Evolutionary conservation across 2,113 vertebrate genomes (phyloP).

Genomic region (Nyctibius bracteatus): DNA sequence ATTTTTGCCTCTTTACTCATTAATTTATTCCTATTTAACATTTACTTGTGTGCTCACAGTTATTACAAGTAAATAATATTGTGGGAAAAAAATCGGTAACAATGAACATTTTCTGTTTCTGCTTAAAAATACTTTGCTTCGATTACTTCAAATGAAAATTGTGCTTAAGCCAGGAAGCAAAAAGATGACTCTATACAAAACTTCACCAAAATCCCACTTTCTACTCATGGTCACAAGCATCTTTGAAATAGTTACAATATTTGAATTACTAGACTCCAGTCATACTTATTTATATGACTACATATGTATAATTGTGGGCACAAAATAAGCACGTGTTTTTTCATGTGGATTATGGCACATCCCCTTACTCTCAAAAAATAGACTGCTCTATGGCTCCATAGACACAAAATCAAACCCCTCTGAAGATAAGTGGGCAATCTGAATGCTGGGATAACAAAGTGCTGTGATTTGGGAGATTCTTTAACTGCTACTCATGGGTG

Average conservation of each 20-base stretch:
- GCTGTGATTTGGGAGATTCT: neutral
- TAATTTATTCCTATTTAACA: neutral
- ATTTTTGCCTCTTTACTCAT: neutral
- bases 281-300: neutral
- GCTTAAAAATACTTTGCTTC: neutral
- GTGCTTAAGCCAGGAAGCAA: neutral
- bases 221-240: neutral
- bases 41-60: neutral
- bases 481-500: neutral
- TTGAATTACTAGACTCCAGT: neutral
- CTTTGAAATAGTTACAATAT: neutral
- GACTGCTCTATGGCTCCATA: neutral
- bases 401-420: neutral
- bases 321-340: neutral
- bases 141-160: neutral
- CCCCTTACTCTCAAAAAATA: neutral
- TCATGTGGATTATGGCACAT: fast-evolving
- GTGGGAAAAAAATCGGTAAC: neutral
- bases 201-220: neutral
- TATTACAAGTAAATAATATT: neutral
- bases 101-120: neutral
- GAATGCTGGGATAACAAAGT: neutral
- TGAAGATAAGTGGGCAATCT: neutral
- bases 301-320: neutral
- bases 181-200: neutral